These are phyloP conservation scores for Microtus pennsylvanicus DNA, from an alignment of 2,113 vertebrate genomes.

Conservation along the genomic window DNA sequence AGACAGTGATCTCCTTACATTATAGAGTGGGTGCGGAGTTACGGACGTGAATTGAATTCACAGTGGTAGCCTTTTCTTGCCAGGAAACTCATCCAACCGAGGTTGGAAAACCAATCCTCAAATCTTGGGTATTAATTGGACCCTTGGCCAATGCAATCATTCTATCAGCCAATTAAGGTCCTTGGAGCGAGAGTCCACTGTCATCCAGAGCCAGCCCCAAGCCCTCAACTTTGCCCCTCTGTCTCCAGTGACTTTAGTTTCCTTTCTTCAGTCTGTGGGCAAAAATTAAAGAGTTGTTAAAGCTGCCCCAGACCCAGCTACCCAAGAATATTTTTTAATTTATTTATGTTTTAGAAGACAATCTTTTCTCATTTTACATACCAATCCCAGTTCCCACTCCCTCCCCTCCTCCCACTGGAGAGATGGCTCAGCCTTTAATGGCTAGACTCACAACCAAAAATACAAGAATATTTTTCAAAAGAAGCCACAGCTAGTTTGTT, in stretches of 20 bases:
- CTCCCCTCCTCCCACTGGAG: too few species aligned
- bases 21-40: conserved; percentile 68
- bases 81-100: conserved; percentile 70
- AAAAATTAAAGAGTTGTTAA: conserved; percentile 43
- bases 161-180: conserved; percentile 77
- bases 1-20: conserved; percentile 71
- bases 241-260: conserved; percentile 70
- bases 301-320: conserved; percentile 14
- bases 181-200: conserved; percentile 69
- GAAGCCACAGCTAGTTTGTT: neutral
- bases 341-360: too few species aligned
- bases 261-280: conserved; percentile 52
- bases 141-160: conserved; percentile 73
- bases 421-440: too few species aligned
- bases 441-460: too few species aligned
- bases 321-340: neutral
- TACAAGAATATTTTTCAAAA: neutral
- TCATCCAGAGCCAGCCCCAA: conserved; percentile 76
- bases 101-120: conserved; percentile 76
- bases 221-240: conserved; percentile 72
- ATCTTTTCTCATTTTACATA: too few species aligned
- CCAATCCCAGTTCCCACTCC: too few species aligned
- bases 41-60: conserved; percentile 72
- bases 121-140: conserved; percentile 76
- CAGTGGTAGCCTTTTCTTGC: conserved; percentile 62